Evolutionary conservation across 2,113 vertebrate species (phyloP), one percentile per base, ranked within the genome.

Genomic region (Phaetusa simplex): DNA sequence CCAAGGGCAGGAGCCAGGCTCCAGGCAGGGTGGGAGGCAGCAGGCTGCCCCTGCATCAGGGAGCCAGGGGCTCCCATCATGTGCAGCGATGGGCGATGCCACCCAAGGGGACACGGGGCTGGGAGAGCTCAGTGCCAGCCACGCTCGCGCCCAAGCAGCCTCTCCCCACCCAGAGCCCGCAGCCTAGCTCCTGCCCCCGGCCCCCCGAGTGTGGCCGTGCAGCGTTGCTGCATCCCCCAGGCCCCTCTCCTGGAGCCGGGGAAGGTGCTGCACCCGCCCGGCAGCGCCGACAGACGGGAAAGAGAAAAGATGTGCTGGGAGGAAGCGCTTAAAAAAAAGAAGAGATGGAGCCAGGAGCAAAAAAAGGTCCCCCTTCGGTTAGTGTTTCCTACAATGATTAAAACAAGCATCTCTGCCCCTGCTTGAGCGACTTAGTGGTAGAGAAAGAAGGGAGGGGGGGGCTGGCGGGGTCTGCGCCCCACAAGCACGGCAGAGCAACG

Each of bases 31-130:
- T 13, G 66, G 65, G 42, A 66, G 32, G 74, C 55, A 72, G 53
- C 49, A 83, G 58, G 80, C 73, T 95, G 80, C 87, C 73, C 52
- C 85, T 91, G 95, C 95, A n/a, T 98, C 97, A 95, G 77, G 94
- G 95, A 92, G 70, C 80, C 32, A 0, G 12, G 6, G 62, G 50
- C 73, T 97, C 93, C 96, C 94, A 94, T 98, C 97, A 98, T 97
- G 84, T 95, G 95, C 97, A 96, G 90, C 2, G 11, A 1, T 2
- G 55, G 94, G 95, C 11, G 4, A 62, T 19, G 49, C 83, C 53
- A 29, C n/a, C 50, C 1, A 0, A 45, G 66, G 61, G 66, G 36
- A 59, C 7, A 1, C 0, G 2, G 76, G 61, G 70, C 72, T 67
- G 61, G 40, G 42, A 50, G 52, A 43, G 45, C 90, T 72, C 70